Percentiles rank a stretch among this genome's conserved stretches.
phyloP scores from a whole-genome alignment of 1,140 invertebrate species.

The Thaumatotibia leucotreta region DNA sequence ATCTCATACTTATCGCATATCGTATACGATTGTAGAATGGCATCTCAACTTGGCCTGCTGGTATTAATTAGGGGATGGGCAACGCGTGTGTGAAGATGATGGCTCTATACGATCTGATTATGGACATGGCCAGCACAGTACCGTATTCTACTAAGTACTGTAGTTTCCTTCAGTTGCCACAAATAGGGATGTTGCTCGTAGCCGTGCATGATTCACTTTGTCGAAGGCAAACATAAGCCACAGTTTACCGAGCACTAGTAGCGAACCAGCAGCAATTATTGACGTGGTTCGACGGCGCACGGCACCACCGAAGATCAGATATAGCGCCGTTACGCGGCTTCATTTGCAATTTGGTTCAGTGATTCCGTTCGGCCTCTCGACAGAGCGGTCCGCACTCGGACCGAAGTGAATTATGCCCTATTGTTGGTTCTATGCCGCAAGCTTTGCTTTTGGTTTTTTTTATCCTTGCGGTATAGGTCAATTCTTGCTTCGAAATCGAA shows the following conservation, averaged over 20 bases:
- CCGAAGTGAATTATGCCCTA: constrained; percentile 47
- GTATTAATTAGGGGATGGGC: too few species aligned
- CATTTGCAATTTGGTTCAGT: constrained; percentile 48
- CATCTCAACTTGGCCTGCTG: too few species aligned
- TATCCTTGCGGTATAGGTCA: too few species aligned
- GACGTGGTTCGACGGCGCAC: not conserved
- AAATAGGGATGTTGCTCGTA: not conserved
- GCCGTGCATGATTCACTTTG: not conserved
- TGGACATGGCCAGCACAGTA: too few species aligned
- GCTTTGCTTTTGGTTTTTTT: not conserved
- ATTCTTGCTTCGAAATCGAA: too few species aligned
- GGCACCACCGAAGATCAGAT: not conserved
- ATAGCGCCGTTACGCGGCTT: constrained; percentile 21
- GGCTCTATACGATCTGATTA: too few species aligned
- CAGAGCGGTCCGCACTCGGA: constrained; percentile 19
- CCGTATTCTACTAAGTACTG: too few species aligned
- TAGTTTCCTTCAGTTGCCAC: too few species aligned
- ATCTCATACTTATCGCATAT: too few species aligned
- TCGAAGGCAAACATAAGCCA: not conserved
- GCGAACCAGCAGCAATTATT: not conserved
- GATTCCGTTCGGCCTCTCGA: constrained; percentile 45
- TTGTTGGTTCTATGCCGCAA: constrained; percentile 41
- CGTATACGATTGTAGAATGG: too few species aligned
- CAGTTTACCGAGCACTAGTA: constrained; percentile 3
- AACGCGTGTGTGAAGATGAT: too few species aligned